Percentiles rank a stretch among this genome's conserved stretches.
These are phyloP conservation scores for Monoplex corrugatus DNA, from an alignment of 2,888 invertebrate species.

Conservation along the genomic window DNA sequence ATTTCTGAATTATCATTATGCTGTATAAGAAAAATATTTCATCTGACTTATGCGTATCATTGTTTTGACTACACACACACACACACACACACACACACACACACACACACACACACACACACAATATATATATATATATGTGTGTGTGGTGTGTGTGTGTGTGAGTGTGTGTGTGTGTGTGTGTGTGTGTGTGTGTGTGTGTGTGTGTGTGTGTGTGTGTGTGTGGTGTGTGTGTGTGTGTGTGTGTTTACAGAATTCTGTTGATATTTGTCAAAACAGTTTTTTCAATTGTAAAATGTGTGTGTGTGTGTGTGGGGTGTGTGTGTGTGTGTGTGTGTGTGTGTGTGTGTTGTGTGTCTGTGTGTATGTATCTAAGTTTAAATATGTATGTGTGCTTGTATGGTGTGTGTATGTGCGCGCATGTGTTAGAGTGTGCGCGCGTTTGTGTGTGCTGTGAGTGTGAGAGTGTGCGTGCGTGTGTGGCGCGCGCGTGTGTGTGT, in stretches of 20 bases:
- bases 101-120: conserved; percentile 13
- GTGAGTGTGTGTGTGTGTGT: too few relatives aligned
- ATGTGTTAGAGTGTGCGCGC: background rate
- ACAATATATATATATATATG: background rate
- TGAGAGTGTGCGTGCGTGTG: too few relatives aligned
- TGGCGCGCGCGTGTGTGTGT: too few relatives aligned
- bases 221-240: conserved; percentile 4
- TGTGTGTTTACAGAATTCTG: conserved; percentile 13
- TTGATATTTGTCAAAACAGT: background rate
- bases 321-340: conserved; percentile 14
- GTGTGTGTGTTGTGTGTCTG: conserved; percentile 43
- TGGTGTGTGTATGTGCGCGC: background rate
- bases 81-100: background rate
- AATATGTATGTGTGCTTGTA: conserved; percentile 28
- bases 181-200: too few relatives aligned
- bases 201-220: too few relatives aligned
- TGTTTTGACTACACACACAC: background rate
- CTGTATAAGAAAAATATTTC: too few relatives aligned
- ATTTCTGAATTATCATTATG: too few relatives aligned
- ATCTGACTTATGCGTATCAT: too few relatives aligned
- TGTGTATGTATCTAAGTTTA: too few relatives aligned
- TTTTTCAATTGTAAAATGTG: too few relatives aligned
- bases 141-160: too few relatives aligned
- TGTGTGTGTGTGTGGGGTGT: background rate
- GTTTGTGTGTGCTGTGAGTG: too few relatives aligned